These are phyloP conservation scores for Drosophila ambigua DNA, from an alignment of 1,140 invertebrate species.

Conservation along the genomic window DNA sequence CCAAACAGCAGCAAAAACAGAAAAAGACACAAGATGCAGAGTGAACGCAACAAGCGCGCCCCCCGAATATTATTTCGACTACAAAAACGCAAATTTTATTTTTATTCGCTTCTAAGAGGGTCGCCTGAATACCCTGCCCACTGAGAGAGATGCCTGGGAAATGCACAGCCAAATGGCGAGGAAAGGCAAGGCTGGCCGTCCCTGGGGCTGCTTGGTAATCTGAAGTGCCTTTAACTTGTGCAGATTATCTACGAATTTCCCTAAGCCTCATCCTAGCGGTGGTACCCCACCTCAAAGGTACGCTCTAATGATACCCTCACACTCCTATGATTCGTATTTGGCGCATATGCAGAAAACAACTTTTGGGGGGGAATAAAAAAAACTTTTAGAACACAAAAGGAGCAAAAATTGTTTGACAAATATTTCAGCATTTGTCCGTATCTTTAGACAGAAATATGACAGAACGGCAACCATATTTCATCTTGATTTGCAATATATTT, in stretches of 20 bases:
- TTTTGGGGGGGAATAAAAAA: background rate
- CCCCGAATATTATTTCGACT: slow-evolving; percentile 50
- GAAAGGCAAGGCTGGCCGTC: too few species aligned
- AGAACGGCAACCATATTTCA: slow-evolving; percentile 2
- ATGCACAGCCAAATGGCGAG: background rate
- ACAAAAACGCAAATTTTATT: slow-evolving; percentile 70
- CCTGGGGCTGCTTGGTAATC: too few species aligned
- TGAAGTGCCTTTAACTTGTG: too few species aligned
- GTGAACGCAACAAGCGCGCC: slow-evolving; percentile 52
- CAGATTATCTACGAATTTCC: too few species aligned
- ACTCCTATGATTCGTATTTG: background rate
- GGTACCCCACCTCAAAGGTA: background rate
- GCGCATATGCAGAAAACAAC: slow-evolving; percentile 29
- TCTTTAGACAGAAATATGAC: background rate
- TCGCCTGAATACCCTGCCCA: too few species aligned
- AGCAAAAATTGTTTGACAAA: slow-evolving; percentile 18
- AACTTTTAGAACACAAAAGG: slow-evolving; percentile 14
- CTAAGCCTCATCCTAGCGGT: too few species aligned
- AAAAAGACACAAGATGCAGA: slow-evolving; percentile 14
- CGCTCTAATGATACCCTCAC: background rate
- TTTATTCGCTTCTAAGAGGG: slow-evolving; percentile 58
- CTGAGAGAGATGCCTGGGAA: background rate
- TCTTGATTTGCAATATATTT: background rate
- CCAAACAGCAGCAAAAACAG: slow-evolving; percentile 23
- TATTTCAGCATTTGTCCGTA: slow-evolving; percentile 15